Percentiles rank a stretch among this genome's conserved stretches.
phyloP scores from a whole-genome alignment of 2,888 invertebrate genomes.

The Parnassius apollo region DNA sequence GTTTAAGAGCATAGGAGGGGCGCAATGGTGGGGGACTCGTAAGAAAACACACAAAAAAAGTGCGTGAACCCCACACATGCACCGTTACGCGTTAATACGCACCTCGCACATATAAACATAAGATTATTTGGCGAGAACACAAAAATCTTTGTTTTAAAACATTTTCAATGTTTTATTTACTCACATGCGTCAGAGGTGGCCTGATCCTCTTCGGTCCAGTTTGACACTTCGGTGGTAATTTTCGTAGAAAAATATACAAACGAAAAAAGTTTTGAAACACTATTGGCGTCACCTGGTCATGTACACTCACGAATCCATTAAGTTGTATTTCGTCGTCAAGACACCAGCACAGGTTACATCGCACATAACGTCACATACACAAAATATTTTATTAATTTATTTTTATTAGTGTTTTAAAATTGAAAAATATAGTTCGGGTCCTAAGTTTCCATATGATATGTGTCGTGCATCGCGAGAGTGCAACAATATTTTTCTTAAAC shows the following conservation, averaged over 20 bases:
- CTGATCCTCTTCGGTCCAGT: constrained; percentile 78
- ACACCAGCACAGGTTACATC: constrained; percentile 67
- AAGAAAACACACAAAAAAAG: constrained; percentile 72
- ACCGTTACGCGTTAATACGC: constrained; percentile 44
- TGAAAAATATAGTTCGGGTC: constrained; percentile 72
- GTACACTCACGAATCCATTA: constrained; percentile 60
- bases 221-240: constrained; percentile 80
- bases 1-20: constrained; percentile 67
- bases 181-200: constrained; percentile 80
- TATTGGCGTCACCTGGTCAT: constrained; percentile 66
- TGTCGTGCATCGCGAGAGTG: constrained; percentile 56
- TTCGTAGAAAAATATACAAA: constrained; percentile 52
- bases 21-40: constrained; percentile 58
- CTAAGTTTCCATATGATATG: constrained; percentile 79
- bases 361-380: constrained; percentile 73
- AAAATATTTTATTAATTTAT: constrained; percentile 55
- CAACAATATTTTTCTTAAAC: constrained; percentile 28
- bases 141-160: constrained; percentile 39
- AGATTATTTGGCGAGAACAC: constrained; percentile 33
- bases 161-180: constrained; percentile 42
- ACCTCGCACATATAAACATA: constrained; percentile 49
- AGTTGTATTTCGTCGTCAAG: constrained; percentile 59
- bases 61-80: constrained; percentile 73
- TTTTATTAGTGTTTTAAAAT: constrained; percentile 47
- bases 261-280: constrained; percentile 61